phyloP scores from a whole-genome alignment of 1,140 invertebrate genomes.

The Brachionus plicatilis region DNA sequence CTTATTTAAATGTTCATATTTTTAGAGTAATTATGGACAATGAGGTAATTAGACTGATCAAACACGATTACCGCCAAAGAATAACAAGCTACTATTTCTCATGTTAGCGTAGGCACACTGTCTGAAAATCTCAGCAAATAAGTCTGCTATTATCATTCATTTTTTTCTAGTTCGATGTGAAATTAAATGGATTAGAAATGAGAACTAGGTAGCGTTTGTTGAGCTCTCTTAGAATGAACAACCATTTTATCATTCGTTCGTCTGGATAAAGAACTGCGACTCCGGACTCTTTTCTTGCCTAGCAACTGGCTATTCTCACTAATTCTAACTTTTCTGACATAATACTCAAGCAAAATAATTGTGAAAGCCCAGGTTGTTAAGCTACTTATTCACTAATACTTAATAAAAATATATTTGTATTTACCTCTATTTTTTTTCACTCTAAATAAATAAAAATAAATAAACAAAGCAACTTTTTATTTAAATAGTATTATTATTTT shows the following conservation, averaged over 20 bases:
- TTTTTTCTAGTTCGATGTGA: background rate
- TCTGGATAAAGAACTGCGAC: background rate
- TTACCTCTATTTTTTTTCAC: background rate
- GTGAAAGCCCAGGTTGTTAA: background rate
- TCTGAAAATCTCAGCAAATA: no score
- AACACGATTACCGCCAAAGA: background rate
- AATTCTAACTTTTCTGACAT: background rate
- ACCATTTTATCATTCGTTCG: background rate
- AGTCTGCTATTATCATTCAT: background rate
- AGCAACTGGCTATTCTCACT: background rate
- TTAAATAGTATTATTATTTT: conserved; percentile 6
- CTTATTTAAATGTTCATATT: background rate
- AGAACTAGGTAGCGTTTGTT: background rate
- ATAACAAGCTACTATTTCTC: background rate
- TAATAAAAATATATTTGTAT: conserved; percentile 18
- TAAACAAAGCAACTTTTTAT: background rate
- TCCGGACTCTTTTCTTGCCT: background rate
- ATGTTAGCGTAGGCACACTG: no score
- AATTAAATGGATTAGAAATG: background rate
- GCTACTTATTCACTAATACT: conserved; percentile 11
- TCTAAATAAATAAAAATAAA: background rate
- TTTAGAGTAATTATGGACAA: background rate
- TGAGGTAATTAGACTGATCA: background rate
- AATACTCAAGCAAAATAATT: background rate
- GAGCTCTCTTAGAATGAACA: background rate